phyloP scores from a whole-genome alignment of 2,113 vertebrate genomes.

The Psilopsiagon aurifrons region DNA sequence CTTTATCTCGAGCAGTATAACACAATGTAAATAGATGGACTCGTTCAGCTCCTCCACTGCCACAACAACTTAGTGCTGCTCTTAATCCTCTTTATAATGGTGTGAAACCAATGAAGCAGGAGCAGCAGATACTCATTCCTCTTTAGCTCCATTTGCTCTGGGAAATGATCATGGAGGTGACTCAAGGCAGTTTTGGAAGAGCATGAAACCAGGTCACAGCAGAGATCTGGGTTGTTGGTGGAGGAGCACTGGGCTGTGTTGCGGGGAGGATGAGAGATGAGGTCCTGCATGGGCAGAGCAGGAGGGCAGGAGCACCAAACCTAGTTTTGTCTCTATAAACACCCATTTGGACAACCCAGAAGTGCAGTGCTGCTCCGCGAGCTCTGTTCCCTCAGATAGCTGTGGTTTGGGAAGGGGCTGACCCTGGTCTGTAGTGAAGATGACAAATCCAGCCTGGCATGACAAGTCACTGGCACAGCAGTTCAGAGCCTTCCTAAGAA shows the following conservation, averaged over 20 bases:
- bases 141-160: not conserved
- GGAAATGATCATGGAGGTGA: rapidly evolving
- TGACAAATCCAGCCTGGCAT: not conserved
- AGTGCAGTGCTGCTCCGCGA: rapidly evolving
- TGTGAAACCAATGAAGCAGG: not conserved
- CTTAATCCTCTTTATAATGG: not conserved
- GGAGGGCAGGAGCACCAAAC: not conserved
- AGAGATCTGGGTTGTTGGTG: rapidly evolving
- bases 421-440: not conserved
- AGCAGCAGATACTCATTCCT: rapidly evolving
- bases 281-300: not conserved
- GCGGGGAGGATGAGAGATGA: rapidly evolving
- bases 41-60: not conserved
- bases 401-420: not conserved
- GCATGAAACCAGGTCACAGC: rapidly evolving
- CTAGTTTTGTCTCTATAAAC: rapidly evolving
- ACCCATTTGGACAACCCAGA: rapidly evolving
- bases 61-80: not conserved
- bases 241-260: rapidly evolving
- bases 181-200: not conserved
- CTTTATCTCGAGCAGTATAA: not conserved
- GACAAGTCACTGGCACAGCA: too few species aligned
- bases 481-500: not conserved
- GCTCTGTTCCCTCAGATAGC: rapidly evolving
- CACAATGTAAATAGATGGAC: not conserved